Evolutionary conservation across 2,888 invertebrate genomes (phyloP).

Genomic region (Cheilosia impressa): DNA sequence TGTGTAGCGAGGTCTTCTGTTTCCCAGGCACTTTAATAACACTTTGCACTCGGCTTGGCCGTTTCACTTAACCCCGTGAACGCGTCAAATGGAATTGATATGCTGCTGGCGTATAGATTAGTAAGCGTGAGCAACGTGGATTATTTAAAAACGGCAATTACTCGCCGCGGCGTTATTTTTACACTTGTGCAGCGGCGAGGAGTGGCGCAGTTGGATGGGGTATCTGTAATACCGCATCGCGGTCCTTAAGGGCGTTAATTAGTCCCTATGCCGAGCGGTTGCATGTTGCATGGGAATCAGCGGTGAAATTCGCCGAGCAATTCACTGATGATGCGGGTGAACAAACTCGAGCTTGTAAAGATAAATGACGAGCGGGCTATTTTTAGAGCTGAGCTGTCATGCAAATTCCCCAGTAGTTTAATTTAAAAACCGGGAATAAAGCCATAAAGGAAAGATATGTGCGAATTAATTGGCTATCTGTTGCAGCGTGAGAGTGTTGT

Average conservation of each 20-base stretch:
- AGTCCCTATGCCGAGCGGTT: constrained; percentile 41
- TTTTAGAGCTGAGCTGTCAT: constrained; percentile 71
- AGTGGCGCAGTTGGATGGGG: constrained; percentile 52
- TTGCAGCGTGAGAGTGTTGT: constrained; percentile 65
- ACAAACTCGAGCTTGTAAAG: constrained; percentile 68
- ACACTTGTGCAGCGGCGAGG: constrained; percentile 15
- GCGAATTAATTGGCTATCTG: constrained; percentile 74
- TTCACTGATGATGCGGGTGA: constrained; percentile 51
- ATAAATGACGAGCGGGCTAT: constrained; percentile 57
- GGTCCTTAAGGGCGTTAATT: constrained; percentile 71
- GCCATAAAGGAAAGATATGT: constrained; percentile 40
- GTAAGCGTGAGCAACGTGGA: constrained; percentile 67
- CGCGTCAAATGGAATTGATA: constrained; percentile 74
- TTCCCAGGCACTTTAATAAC: constrained; percentile 79
- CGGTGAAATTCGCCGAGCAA: constrained; percentile 60
- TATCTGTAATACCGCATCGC: constrained; percentile 18
- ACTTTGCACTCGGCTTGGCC: constrained; percentile 77
- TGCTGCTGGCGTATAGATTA: constrained; percentile 73
- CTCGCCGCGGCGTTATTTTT: constrained; percentile 38
- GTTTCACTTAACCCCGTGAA: constrained; percentile 78
- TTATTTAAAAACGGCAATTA: constrained; percentile 29
- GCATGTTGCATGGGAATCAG: constrained; percentile 60
- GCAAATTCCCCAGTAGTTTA: constrained; percentile 61
- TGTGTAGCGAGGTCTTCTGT: constrained; percentile 65
- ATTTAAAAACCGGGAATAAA: constrained; percentile 58